Percentiles rank a stretch among this genome's conserved stretches.
Evolutionary conservation across 2,797 vertebrate species (phyloP).

Genomic region (Sebastes steindachneri): DNA sequence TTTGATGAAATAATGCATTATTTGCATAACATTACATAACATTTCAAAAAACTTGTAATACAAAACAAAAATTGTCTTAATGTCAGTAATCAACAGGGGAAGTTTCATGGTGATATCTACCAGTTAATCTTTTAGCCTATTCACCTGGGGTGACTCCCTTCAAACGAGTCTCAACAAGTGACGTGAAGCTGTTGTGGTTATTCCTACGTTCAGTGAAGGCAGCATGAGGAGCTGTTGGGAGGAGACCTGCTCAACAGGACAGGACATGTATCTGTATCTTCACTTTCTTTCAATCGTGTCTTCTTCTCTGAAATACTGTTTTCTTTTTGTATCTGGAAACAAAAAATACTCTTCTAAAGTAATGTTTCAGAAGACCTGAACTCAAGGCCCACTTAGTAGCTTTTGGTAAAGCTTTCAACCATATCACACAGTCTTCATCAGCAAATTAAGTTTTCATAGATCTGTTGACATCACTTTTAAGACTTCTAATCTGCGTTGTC

Average conservation of each 20-base stretch:
- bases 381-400: neutral
- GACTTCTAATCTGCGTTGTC: too few relatives aligned
- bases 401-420: neutral
- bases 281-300: neutral
- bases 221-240: slow-evolving; percentile 22
- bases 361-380: neutral
- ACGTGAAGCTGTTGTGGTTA: accelerated
- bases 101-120: too few relatives aligned
- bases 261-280: neutral
- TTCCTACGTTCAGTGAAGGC: slow-evolving; percentile 32
- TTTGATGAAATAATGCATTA: too few relatives aligned
- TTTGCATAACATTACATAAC: too few relatives aligned
- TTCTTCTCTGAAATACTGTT: neutral
- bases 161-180: neutral
- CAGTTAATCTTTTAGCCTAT: too few relatives aligned
- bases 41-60: too few relatives aligned
- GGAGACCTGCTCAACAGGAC: slow-evolving; percentile 37
- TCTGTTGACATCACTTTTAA: too few relatives aligned
- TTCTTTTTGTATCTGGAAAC: neutral
- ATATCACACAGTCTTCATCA: neutral
- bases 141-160: too few relatives aligned
- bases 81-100: too few relatives aligned
- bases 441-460: too few relatives aligned
- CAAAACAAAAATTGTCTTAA: too few relatives aligned
- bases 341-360: neutral